Conservation (phyloP, 2,797 vertebrate species). For the Phoeniculus purpureus region DNA sequence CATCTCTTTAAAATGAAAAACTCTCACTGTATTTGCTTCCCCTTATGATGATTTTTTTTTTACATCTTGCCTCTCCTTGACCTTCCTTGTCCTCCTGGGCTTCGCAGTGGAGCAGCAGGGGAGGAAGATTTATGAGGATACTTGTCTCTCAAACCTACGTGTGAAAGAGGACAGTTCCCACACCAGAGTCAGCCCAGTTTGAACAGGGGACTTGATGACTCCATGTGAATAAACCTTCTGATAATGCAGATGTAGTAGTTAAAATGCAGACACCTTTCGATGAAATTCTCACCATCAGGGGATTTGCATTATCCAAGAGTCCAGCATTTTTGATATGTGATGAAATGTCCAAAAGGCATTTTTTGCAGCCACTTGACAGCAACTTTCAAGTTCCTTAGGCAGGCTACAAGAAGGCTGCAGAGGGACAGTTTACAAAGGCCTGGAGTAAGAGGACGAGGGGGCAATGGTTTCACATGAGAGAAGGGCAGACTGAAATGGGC, state of each 20-base stretch:
- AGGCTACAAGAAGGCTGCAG: no score
- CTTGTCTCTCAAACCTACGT: background rate
- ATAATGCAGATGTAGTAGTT: background rate
- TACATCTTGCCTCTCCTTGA: background rate
- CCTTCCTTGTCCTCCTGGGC: background rate
- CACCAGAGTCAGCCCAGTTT: background rate
- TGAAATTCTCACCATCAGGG: background rate
- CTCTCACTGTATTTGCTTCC: background rate
- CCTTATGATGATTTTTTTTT: slow-evolving; percentile 18
- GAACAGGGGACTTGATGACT: background rate
- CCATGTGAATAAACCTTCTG: background rate
- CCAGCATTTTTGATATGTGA: background rate
- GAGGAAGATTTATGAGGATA: background rate
- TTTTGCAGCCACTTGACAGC: background rate
- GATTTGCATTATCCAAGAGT: background rate
- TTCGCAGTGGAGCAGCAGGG: background rate
- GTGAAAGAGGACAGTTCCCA: background rate
- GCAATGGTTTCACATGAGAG: no score
- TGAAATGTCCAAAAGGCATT: background rate
- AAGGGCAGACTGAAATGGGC: no score
- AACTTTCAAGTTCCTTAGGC: no score
- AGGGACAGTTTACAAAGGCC: no score
- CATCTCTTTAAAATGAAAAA: slow-evolving; percentile 33
- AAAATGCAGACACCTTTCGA: background rate
- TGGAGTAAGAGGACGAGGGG: no score